phyloP scores from a whole-genome alignment of 2,888 invertebrate genomes.

The Leptopilina drosophilae region DNA sequence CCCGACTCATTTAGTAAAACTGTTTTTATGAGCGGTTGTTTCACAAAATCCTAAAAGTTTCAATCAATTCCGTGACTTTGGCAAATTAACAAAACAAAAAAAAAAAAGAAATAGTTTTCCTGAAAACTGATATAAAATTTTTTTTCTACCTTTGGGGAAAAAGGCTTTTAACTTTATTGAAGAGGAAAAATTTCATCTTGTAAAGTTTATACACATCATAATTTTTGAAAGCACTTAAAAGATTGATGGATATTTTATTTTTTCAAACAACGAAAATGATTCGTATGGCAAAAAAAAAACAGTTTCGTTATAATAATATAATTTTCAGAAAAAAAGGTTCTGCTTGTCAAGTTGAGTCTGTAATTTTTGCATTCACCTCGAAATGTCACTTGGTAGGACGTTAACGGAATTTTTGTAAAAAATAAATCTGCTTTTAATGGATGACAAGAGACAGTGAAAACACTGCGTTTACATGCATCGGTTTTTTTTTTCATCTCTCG shows the following conservation, averaged over 20 bases:
- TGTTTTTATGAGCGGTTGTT: background rate
- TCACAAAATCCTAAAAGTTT: constrained; percentile 6
- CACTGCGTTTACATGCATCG: background rate
- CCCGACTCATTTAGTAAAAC: constrained; percentile 14
- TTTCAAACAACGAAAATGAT: too few relatives aligned
- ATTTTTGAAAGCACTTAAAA: too few relatives aligned
- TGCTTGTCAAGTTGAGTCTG: background rate
- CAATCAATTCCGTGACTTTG: constrained; percentile 18
- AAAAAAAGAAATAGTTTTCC: background rate
- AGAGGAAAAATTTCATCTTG: too few relatives aligned
- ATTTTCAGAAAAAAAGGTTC: background rate
- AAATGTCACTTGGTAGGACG: background rate
- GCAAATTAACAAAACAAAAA: background rate
- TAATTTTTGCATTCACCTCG: background rate
- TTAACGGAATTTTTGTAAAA: too few relatives aligned
- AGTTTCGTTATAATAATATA: too few relatives aligned
- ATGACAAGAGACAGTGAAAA: background rate
- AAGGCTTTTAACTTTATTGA: too few relatives aligned
- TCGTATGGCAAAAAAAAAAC: background rate
- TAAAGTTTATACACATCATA: too few relatives aligned
- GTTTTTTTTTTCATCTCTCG: too few relatives aligned
- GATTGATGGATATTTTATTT: too few relatives aligned
- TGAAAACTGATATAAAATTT: background rate
- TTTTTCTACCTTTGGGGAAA: background rate
- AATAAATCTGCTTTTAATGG: too few relatives aligned